A percentile compares a stretch with the other conserved stretches of the same genome.
phyloP scores from a whole-genome alignment of 2,113 vertebrate species.

The Tapirus terrestris region DNA sequence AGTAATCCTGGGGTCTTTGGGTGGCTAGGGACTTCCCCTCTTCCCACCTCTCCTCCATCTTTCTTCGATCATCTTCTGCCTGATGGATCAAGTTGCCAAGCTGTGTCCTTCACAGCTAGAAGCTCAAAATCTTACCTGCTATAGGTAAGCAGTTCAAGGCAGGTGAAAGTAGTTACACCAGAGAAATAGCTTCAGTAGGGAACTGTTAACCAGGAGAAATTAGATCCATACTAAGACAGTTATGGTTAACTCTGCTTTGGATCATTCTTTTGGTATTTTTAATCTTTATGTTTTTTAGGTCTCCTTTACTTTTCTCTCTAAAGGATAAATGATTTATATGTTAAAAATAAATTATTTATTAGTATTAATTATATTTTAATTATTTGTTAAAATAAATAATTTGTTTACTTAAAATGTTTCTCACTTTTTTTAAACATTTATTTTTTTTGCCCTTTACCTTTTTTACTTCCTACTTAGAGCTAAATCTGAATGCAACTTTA shows the following conservation, averaged over 20 bases:
- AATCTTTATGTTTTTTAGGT: background rate
- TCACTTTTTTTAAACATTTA: background rate
- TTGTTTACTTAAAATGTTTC: background rate
- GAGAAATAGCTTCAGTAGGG: background rate
- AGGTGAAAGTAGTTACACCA: background rate
- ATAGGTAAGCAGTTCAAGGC: background rate
- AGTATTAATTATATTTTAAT: background rate
- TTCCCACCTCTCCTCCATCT: background rate
- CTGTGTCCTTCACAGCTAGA: background rate
- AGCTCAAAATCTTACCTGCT: background rate
- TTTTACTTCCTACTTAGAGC: background rate
- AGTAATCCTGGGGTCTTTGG: background rate
- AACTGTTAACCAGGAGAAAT: background rate
- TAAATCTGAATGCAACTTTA: background rate
- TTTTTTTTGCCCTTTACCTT: background rate
- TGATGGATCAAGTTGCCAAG: background rate
- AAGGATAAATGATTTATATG: background rate
- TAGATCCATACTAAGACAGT: background rate
- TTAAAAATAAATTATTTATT: background rate
- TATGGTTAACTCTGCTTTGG: background rate
- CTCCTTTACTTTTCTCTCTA: background rate
- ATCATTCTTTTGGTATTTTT: background rate
- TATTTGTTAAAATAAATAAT: background rate
- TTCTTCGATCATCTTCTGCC: background rate
- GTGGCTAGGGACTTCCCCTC: fast-evolving